Conservation (phyloP, 2,113 vertebrate genomes). For the Zonotrichia leucophrys region DNA sequence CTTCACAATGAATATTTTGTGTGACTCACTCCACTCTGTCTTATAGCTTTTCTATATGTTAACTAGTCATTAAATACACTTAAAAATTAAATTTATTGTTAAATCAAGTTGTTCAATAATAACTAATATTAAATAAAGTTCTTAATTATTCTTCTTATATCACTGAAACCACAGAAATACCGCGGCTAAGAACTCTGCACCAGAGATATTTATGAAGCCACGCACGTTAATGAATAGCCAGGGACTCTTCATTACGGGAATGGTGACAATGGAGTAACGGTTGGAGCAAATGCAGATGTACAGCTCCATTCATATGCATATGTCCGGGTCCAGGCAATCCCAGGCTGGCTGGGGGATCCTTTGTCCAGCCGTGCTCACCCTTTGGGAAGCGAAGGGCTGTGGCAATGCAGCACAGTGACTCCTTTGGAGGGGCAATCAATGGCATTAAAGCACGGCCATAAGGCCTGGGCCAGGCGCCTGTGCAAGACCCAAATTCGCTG, state of each 20-base stretch:
- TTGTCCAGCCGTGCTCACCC: background rate
- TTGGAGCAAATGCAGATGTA: background rate
- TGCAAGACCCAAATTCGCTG: fast-evolving
- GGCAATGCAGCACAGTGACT: background rate
- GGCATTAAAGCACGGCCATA: background rate
- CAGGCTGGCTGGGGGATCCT: background rate
- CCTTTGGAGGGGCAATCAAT: background rate
- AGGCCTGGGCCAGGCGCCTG: background rate
- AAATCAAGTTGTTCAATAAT: background rate
- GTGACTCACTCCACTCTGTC: background rate
- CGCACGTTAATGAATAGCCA: background rate
- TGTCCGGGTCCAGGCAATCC: background rate
- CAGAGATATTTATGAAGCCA: background rate
- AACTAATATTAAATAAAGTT: background rate
- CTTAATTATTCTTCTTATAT: background rate
- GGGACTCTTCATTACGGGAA: background rate
- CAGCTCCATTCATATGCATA: slow-evolving; percentile 34
- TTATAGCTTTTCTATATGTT: background rate
- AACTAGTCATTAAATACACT: background rate
- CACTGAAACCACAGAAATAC: fast-evolving
- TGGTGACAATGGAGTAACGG: background rate
- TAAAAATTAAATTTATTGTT: background rate
- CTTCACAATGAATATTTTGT: background rate
- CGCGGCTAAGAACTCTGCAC: fast-evolving
- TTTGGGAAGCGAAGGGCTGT: background rate